phyloP scores from a whole-genome alignment of 2,113 vertebrate species.

The Murina feae region DNA sequence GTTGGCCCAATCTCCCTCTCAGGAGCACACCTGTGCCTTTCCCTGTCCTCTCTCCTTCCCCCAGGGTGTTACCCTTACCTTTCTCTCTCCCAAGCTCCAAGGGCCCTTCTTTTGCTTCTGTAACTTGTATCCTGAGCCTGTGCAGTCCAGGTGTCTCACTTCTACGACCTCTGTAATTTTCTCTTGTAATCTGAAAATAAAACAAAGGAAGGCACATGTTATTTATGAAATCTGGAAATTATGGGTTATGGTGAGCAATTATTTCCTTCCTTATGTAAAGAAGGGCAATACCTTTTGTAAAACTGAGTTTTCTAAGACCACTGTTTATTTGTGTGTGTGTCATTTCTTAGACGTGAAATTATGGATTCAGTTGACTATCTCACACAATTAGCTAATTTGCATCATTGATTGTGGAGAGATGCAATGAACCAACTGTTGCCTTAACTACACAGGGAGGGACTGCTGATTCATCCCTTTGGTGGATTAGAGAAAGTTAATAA shows the following conservation, averaged over 20 bases:
- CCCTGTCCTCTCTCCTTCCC: too few species aligned
- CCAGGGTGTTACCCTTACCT: not conserved
- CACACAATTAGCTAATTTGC: not conserved
- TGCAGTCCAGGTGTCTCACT: not conserved
- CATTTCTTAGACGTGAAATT: conserved; percentile 18
- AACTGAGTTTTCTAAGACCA: conserved; percentile 16
- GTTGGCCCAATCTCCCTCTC: not conserved
- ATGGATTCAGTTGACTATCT: not conserved
- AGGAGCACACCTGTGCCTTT: not conserved
- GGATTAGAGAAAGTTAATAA: not conserved
- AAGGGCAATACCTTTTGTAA: not conserved
- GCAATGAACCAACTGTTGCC: not conserved
- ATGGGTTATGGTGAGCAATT: not conserved
- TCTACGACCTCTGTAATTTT: not conserved
- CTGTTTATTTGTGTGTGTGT: not conserved
- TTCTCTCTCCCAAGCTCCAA: not conserved
- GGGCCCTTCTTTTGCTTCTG: not conserved
- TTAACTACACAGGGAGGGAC: not conserved
- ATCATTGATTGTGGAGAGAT: not conserved
- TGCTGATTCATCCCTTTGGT: conserved; percentile 7
- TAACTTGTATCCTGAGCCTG: not conserved
- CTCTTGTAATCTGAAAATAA: not conserved
- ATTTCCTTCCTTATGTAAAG: not conserved
- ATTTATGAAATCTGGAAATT: not conserved
- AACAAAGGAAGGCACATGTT: not conserved